Conservation (phyloP, 2,113 vertebrate species). For the Mobula hypostoma region DNA sequence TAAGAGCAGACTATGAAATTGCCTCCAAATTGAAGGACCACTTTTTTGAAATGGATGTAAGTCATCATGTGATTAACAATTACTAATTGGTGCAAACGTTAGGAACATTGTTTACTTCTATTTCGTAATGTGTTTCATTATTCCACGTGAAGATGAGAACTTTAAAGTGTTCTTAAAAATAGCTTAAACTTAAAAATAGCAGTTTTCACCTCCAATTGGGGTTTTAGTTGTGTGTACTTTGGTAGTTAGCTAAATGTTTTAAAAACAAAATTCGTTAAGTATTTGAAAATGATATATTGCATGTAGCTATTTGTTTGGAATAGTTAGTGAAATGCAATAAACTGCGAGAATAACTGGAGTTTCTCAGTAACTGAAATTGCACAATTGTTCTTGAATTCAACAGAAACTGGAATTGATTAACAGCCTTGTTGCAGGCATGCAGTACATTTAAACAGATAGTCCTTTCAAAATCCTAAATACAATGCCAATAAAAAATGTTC, state of each 20-base stretch:
- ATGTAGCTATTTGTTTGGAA: not conserved
- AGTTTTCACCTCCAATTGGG: too few species aligned
- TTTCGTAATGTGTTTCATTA: not conserved
- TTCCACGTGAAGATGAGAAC: not conserved
- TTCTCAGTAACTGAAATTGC: not conserved
- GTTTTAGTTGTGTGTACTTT: not conserved
- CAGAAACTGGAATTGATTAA: not conserved
- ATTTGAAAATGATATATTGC: too few species aligned
- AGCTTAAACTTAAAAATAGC: too few species aligned
- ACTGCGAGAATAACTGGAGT: not conserved
- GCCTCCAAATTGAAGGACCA: slow-evolving; percentile 95
- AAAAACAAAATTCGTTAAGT: too few species aligned
- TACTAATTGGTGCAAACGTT: not conserved
- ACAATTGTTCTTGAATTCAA: not conserved
- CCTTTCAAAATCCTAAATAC: too few species aligned
- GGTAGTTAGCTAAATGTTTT: too few species aligned
- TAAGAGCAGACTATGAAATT: slow-evolving; percentile 96
- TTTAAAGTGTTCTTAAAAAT: not conserved
- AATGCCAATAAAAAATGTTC: not conserved
- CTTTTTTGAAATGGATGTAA: slow-evolving; percentile 97
- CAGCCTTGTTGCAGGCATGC: not conserved
- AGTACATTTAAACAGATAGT: too few species aligned
- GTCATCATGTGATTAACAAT: slow-evolving; percentile 47
- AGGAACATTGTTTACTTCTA: not conserved
- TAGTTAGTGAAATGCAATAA: not conserved